These are phyloP conservation scores for Bombus huntii DNA, from an alignment of 1,140 invertebrate species.

Conservation along the genomic window DNA sequence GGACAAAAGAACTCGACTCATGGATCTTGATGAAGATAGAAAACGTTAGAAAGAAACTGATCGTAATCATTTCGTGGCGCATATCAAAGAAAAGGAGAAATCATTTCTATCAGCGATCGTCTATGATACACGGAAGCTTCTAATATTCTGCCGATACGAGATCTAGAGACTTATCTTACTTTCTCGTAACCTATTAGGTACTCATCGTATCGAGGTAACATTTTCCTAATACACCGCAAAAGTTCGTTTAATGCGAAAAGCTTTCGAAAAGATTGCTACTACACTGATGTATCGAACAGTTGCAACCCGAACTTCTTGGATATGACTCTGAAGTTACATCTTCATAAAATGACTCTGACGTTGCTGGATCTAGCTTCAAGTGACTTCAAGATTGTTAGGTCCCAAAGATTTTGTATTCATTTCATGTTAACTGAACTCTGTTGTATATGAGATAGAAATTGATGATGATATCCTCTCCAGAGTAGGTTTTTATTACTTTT, in stretches of 20 bases:
- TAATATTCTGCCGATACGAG: conserved; percentile 7
- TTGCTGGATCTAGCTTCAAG: not conserved
- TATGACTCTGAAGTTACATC: not conserved
- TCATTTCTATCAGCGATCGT: not conserved
- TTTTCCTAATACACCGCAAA: not conserved
- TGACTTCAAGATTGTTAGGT: not conserved
- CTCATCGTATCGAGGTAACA: not conserved
- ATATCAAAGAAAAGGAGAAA: not conserved
- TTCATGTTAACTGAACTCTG: too few species aligned
- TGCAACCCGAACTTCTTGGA: not conserved
- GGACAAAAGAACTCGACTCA: not conserved
- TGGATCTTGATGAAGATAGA: not conserved
- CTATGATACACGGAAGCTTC: not conserved
- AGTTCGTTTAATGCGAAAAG: not conserved
- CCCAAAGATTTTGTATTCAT: not conserved
- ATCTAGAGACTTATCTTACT: not conserved
- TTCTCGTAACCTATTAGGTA: not conserved
- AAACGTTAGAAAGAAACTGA: not conserved
- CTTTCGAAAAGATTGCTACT: conserved; percentile 8
- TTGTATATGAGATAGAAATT: too few species aligned
- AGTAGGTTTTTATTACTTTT: too few species aligned
- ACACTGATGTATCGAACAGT: not conserved
- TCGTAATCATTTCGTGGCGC: conserved; percentile 3
- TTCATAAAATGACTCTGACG: too few species aligned
- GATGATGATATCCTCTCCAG: too few species aligned